Evolutionary conservation across 2,888 invertebrate species (phyloP), one percentile per base, ranked within the genome.

Genomic region (Hofmannophila pseudospretella): DNA sequence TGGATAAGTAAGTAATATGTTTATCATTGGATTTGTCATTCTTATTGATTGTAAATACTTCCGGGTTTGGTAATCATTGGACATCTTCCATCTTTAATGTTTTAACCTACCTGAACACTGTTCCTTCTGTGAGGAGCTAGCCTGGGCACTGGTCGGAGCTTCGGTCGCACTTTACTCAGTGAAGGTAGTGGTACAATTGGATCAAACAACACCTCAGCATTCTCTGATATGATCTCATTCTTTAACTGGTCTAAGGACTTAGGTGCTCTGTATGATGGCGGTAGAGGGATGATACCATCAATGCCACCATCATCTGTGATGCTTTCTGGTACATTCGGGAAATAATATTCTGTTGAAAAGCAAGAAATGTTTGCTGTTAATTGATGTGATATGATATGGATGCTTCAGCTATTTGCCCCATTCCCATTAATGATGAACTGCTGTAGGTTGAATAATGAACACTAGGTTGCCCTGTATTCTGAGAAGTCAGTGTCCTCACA

Each of bases 121-220:
- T 92, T 93, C 49, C 92, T 88, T 38, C 93, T 86, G 38, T 88
- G 78, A 11, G 91, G 90, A 4, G 70, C 76, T 34, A 94, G 80
- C 50, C 91, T 85, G 0, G 94, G 94, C 3, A 89, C 89, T 2
- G 94, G 92, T 25, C 91, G 88, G 22, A 94, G 89, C 44, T 93
- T 89, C 1, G 90, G 88, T 1, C 94, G 82, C 32, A 90, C 90
- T 74, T 93, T 93, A 42, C 81, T 85, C 0, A 90, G 89, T 1
- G 89, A 88, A 3, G 89, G 90, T 31, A 89, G 63, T 2, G 86
- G 88, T 4, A 88, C 72, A 32, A 88, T 88, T 0, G 88, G 88
- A 39, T 88, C 88, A 62, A 88, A 87, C 4, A 79, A 53, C 1
- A 78, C 81, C 59, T 82, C 77, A 13, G 78, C 82, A 65, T 78